These are phyloP conservation scores for Aphodius granarius DNA, from an alignment of 2,888 invertebrate genomes.

Conservation along the genomic window DNA sequence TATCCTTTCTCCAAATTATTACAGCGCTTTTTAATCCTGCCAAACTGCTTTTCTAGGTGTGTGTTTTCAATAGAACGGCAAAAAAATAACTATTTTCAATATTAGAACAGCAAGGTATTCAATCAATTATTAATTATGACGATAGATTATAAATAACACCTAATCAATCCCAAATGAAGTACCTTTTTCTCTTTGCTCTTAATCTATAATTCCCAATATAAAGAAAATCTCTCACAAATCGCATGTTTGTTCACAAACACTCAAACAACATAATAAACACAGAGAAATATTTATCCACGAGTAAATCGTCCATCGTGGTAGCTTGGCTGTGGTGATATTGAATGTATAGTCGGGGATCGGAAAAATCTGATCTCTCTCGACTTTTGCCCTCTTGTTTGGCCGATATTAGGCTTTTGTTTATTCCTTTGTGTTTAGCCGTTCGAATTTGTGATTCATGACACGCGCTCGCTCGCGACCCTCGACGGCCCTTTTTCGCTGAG, in stretches of 20 bases:
- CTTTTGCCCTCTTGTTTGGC: neutral
- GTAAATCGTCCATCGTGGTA: neutral
- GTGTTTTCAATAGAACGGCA: no score
- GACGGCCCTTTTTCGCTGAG: slow-evolving; percentile 4
- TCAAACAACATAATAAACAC: neutral
- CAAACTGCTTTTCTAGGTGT: no score
- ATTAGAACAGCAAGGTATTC: no score
- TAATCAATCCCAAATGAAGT: no score
- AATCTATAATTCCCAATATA: no score
- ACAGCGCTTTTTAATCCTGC: no score
- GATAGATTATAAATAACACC: no score
- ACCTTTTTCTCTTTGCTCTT: no score
- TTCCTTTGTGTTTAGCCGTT: slow-evolving; percentile 11
- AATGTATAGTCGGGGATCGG: slow-evolving; percentile 1
- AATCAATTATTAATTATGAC: no score
- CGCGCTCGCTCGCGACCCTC: neutral
- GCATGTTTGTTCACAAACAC: neutral
- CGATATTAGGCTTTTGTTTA: slow-evolving; percentile 14
- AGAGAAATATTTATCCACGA: neutral
- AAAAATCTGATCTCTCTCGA: neutral
- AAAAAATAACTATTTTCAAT: no score
- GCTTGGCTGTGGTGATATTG: neutral
- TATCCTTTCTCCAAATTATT: no score
- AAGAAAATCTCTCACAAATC: neutral
- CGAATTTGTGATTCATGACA: slow-evolving; percentile 15